Evolutionary conservation across 1,140 invertebrate species (phyloP).

Genomic region (Drosophila ficusphila): DNA sequence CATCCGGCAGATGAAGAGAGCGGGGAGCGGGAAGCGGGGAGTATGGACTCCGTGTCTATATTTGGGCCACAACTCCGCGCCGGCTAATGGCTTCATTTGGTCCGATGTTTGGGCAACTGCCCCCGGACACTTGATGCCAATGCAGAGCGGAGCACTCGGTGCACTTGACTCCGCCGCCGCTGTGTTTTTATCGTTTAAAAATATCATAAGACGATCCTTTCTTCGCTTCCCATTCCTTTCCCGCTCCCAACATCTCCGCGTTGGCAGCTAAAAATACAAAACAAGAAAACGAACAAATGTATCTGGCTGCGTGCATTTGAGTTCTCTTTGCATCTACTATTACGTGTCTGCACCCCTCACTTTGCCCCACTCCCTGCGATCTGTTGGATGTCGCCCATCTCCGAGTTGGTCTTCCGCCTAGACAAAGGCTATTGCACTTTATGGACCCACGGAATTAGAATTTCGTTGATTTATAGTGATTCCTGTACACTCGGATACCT

Average conservation of each 20-base stretch:
- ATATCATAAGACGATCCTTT: slow-evolving; percentile 56
- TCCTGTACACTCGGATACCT: slow-evolving; percentile 39
- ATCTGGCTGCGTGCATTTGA: slow-evolving; percentile 21
- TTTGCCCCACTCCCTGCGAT: background rate
- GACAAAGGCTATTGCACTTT: slow-evolving; percentile 68
- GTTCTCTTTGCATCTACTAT: slow-evolving; percentile 35
- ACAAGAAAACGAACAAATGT: slow-evolving; percentile 9
- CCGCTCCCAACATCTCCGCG: slow-evolving; percentile 13
- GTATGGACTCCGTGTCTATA: slow-evolving; percentile 53
- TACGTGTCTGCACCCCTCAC: slow-evolving; percentile 19
- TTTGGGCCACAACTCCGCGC: slow-evolving; percentile 62
- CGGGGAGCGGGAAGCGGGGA: background rate
- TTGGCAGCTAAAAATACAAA: slow-evolving; percentile 38
- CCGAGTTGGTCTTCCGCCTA: slow-evolving; percentile 40
- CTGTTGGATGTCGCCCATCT: slow-evolving; percentile 14
- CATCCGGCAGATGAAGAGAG: background rate
- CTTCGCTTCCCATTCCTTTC: slow-evolving; percentile 5
- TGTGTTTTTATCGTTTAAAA: slow-evolving; percentile 71
- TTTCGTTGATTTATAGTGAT: slow-evolving; percentile 49
- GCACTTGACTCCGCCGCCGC: slow-evolving; percentile 66
- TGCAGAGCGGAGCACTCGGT: slow-evolving; percentile 47
- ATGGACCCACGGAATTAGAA: slow-evolving; percentile 11
- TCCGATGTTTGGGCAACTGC: slow-evolving; percentile 37
- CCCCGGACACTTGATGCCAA: slow-evolving; percentile 70
- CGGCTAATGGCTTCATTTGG: slow-evolving; percentile 52